Evolutionary conservation across 2,888 invertebrate species (phyloP).

Genomic region (Cylindroiulus punctatus): DNA sequence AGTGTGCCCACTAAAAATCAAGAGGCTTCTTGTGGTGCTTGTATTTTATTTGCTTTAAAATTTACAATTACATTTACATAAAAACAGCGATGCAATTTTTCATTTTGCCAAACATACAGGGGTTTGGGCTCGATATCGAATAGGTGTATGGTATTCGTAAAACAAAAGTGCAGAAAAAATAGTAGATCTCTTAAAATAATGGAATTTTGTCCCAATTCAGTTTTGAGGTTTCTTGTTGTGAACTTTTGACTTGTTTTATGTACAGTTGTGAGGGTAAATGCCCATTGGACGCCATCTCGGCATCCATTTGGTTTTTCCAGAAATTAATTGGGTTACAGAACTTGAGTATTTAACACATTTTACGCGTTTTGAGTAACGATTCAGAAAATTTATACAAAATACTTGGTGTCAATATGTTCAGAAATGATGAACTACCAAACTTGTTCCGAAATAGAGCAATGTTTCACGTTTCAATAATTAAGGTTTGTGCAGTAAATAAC

Average conservation of each 20-base stretch:
- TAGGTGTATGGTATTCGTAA: background rate
- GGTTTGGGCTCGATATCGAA: background rate
- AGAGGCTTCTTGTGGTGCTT: background rate
- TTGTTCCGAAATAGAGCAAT: background rate
- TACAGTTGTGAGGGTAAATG: background rate
- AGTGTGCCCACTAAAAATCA: background rate
- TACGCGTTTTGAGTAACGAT: too few species aligned
- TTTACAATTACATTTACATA: background rate
- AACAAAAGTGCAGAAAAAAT: slow-evolving; percentile 13
- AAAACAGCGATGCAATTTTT: background rate
- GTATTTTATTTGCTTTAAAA: slow-evolving; percentile 28
- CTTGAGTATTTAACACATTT: too few species aligned
- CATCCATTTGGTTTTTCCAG: too few species aligned
- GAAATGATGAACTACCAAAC: background rate
- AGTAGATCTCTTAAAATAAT: background rate
- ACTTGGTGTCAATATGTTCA: too few species aligned
- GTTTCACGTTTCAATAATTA: background rate
- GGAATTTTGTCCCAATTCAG: background rate
- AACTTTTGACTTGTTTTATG: background rate
- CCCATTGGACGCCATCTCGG: too few species aligned
- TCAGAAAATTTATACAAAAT: too few species aligned
- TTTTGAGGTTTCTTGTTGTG: slow-evolving; percentile 29
- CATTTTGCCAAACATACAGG: background rate
- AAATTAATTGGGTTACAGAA: too few species aligned
- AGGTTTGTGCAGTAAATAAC: background rate